Conservation (phyloP, 2,888 invertebrate genomes). For the Amiota communis region DNA sequence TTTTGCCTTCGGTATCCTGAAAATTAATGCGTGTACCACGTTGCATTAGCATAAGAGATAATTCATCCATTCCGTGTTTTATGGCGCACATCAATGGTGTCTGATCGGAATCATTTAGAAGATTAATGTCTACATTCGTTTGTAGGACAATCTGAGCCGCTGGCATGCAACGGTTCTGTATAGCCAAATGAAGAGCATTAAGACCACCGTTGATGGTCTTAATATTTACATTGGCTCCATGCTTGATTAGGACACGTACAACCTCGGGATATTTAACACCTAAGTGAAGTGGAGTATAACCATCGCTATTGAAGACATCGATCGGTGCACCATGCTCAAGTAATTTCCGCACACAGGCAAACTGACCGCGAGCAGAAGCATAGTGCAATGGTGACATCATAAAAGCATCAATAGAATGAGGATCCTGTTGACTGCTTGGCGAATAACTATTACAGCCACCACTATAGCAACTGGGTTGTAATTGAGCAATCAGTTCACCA, state of each 20-base stretch:
- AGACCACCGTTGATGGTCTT: slow-evolving; percentile 77
- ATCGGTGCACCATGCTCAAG: slow-evolving; percentile 77
- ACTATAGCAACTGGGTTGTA: slow-evolving; percentile 40
- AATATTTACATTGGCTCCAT: slow-evolving; percentile 77
- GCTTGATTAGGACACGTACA: slow-evolving; percentile 75
- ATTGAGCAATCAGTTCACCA: slow-evolving; percentile 70
- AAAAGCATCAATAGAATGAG: slow-evolving; percentile 67
- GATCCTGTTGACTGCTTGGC: slow-evolving; percentile 58
- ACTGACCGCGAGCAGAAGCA: slow-evolving; percentile 80
- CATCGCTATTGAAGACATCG: slow-evolving; percentile 79
- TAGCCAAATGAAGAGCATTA: slow-evolving; percentile 79
- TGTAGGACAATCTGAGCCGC: slow-evolving; percentile 76
- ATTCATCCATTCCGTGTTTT: slow-evolving; percentile 64
- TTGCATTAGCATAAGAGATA: slow-evolving; percentile 76
- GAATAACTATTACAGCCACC: neutral
- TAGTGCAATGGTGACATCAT: slow-evolving; percentile 81
- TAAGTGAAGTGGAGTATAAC: slow-evolving; percentile 80
- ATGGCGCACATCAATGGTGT: slow-evolving; percentile 75
- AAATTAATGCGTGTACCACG: slow-evolving; percentile 79
- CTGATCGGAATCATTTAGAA: slow-evolving; percentile 77
- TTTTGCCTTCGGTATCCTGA: slow-evolving; percentile 78
- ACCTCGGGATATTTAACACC: slow-evolving; percentile 78
- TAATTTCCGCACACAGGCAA: slow-evolving; percentile 77
- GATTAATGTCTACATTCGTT: slow-evolving; percentile 77
- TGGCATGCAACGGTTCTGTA: slow-evolving; percentile 76